Evolutionary conservation across 2,888 invertebrate species (phyloP).

Genomic region (Sarcophaga subvicina): DNA sequence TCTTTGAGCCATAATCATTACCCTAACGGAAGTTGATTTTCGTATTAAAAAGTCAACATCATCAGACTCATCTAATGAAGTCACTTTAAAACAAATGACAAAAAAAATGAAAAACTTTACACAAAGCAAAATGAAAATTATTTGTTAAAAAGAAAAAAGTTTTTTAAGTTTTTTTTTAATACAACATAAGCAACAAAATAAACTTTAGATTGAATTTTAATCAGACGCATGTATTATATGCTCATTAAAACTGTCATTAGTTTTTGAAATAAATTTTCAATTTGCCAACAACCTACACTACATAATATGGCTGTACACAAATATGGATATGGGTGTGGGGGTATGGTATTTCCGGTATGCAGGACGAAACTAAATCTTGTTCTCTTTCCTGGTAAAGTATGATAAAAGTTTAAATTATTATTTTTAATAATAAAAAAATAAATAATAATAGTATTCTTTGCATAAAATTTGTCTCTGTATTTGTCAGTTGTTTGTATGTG

Average conservation of each 20-base stretch:
- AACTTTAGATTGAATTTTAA: conserved; percentile 65
- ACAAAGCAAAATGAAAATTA: not conserved
- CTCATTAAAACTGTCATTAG: conserved; percentile 63
- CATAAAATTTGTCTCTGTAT: conserved; percentile 24
- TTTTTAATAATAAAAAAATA: conserved; percentile 8
- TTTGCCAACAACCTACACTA: not conserved
- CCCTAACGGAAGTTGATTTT: not conserved
- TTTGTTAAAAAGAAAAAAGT: not conserved
- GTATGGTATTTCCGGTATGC: not conserved
- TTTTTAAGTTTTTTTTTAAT: not conserved
- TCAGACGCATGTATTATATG: conserved; percentile 53
- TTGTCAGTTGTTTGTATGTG: not conserved
- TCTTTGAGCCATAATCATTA: too few species aligned
- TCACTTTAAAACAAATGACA: conserved; percentile 5
- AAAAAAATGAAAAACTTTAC: not conserved
- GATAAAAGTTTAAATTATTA: conserved; percentile 43
- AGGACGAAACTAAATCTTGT: not conserved
- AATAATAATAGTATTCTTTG: conserved; percentile 39
- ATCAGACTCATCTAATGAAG: conserved; percentile 32
- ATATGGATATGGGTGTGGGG: not conserved
- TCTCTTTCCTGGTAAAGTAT: not conserved
- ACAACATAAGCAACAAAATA: conserved; percentile 10
- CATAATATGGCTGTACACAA: not conserved
- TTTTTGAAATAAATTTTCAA: conserved; percentile 58
- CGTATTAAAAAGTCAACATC: not conserved